phyloP scores from a whole-genome alignment of 2,888 invertebrate species.

The Athetis lepigone region DNA sequence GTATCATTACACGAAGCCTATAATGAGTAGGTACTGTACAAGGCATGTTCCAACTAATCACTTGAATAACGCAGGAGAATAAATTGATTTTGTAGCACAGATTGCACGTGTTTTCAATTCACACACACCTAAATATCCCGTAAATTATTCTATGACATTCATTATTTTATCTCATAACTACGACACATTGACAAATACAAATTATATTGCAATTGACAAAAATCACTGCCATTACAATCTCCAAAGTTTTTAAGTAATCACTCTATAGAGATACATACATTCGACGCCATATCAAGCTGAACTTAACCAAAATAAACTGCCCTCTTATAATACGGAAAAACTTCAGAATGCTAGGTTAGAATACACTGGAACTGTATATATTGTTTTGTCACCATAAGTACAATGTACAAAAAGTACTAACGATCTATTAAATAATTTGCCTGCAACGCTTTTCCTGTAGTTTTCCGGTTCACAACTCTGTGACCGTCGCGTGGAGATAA shows the following conservation, averaged over 20 bases:
- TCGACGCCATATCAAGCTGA: background rate
- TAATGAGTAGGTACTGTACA: too few relatives aligned
- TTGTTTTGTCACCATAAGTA: background rate
- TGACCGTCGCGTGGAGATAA: constrained; percentile 58
- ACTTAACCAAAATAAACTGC: background rate
- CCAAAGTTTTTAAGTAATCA: background rate
- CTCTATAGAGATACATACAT: background rate
- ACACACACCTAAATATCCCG: background rate
- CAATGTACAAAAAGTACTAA: constrained; percentile 17
- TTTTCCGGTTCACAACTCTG: constrained; percentile 61
- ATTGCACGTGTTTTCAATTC: background rate
- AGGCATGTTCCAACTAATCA: too few relatives aligned
- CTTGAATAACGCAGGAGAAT: too few relatives aligned
- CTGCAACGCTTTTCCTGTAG: constrained; percentile 23
- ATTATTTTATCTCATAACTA: background rate
- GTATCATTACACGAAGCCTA: too few relatives aligned
- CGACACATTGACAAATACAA: background rate
- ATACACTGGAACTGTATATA: background rate
- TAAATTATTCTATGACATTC: background rate
- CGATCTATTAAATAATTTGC: constrained; percentile 34
- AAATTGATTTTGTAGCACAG: too few relatives aligned
- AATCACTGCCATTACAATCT: background rate
- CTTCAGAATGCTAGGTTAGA: background rate
- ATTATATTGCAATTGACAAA: background rate
- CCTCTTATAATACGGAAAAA: background rate